Conservation (phyloP, 2,888 invertebrate species). For the Lasioglossum pauxillum region DNA sequence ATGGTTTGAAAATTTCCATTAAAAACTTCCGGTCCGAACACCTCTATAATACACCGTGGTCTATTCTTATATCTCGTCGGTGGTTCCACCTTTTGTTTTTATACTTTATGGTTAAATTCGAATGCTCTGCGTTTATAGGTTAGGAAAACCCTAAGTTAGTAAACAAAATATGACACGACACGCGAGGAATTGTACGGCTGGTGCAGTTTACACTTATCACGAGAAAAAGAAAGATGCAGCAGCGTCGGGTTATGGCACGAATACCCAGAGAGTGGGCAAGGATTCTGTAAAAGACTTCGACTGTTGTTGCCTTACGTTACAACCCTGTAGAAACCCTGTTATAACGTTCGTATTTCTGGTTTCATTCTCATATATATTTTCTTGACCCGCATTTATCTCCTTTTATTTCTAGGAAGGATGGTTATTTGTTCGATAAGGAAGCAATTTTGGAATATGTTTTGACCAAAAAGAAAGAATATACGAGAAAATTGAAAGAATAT, state of each 20-base stretch:
- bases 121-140: constrained; percentile 7
- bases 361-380: background rate
- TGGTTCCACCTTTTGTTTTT: too few relatives aligned
- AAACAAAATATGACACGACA: constrained; percentile 93
- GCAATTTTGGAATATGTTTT: constrained; percentile 97
- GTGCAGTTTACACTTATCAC: constrained; percentile 98
- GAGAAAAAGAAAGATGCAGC: constrained; percentile 98
- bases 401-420: constrained; percentile 88
- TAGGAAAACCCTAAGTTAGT: background rate
- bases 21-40: too few relatives aligned
- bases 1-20: too few relatives aligned
- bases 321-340: constrained; percentile 97
- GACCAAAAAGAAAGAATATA: constrained; percentile 96
- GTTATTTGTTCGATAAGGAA: constrained; percentile 98
- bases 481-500: constrained; percentile 95
- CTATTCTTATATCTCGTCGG: too few relatives aligned
- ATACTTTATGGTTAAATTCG: background rate
- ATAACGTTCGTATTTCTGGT: constrained; percentile 88
- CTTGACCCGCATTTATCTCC: background rate
- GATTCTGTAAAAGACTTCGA: constrained; percentile 98
- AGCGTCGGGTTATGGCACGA: constrained; percentile 96
- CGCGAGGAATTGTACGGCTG: constrained; percentile 99
- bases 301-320: constrained; percentile 97
- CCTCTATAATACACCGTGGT: too few relatives aligned
- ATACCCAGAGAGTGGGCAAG: constrained; percentile 94